These are phyloP conservation scores for Charadrius vociferus DNA, from an alignment of 2,113 vertebrate genomes.

Conservation along the genomic window DNA sequence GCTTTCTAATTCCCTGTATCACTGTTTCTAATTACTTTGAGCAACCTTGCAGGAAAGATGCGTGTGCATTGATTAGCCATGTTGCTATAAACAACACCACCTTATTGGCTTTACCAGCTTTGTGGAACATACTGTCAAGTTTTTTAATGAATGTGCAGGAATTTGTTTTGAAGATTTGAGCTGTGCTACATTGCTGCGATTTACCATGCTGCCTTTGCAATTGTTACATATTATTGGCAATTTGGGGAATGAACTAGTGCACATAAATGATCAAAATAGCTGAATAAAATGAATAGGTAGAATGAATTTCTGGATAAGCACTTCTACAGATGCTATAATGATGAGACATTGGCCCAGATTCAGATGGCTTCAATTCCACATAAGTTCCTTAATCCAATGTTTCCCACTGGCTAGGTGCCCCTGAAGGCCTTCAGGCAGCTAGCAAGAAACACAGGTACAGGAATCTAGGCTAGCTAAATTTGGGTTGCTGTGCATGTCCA, in stretches of 20 bases:
- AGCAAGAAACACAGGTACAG: not conserved
- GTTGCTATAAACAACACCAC: not conserved
- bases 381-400: not conserved
- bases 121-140: not conserved
- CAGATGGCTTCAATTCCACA: not conserved
- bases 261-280: not conserved
- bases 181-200: not conserved
- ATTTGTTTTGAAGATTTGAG: not conserved
- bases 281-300: not conserved
- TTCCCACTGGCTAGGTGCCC: not conserved
- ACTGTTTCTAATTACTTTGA: slow-evolving; percentile 34
- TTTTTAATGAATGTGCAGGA: not conserved
- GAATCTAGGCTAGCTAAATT: not conserved
- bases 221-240: not conserved
- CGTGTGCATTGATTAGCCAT: not conserved
- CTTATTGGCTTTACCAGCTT: not conserved
- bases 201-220: not conserved
- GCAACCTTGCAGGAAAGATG: slow-evolving; percentile 15
- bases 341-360: not conserved
- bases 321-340: not conserved
- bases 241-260: not conserved
- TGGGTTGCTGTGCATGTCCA: not conserved
- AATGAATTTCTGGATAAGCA: not conserved
- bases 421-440: not conserved
- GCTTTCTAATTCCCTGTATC: not conserved